Evolutionary conservation across 2,113 vertebrate genomes (phyloP).

Genomic region (Megaceryle maxima): DNA sequence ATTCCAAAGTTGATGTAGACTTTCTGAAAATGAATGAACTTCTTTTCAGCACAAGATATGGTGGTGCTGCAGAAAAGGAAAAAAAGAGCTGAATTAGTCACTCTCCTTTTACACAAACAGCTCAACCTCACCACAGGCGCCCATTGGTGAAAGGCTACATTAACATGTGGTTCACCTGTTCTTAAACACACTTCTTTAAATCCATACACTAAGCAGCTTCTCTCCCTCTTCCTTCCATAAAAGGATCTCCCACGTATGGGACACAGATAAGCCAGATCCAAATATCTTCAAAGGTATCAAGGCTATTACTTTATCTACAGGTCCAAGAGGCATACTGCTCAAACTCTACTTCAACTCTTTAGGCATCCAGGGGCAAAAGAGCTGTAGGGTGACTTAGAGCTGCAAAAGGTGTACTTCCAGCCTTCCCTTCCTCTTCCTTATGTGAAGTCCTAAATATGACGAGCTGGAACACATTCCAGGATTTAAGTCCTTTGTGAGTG

Average conservation of each 20-base stretch:
- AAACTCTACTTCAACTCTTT: background rate
- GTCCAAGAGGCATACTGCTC: background rate
- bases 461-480: background rate
- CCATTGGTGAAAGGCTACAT: background rate
- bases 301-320: background rate
- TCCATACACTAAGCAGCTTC: background rate
- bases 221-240: background rate
- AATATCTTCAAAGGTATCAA: background rate
- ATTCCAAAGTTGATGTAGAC: conserved; percentile 20
- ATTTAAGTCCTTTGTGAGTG: background rate
- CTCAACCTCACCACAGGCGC: background rate
- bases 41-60: conserved; percentile 28
- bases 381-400: background rate
- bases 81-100: background rate
- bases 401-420: background rate
- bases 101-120: background rate
- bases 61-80: conserved; percentile 57
- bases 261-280: background rate
- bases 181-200: background rate
- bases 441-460: background rate
- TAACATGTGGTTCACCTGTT: background rate
- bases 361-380: background rate
- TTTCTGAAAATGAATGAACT: conserved; percentile 52
- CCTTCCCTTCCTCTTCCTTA: background rate
- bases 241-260: background rate